A percentile compares a stretch with the other conserved stretches of the same genome.
These are phyloP conservation scores for Thecophora atra DNA, from an alignment of 2,888 invertebrate genomes.

Conservation along the genomic window DNA sequence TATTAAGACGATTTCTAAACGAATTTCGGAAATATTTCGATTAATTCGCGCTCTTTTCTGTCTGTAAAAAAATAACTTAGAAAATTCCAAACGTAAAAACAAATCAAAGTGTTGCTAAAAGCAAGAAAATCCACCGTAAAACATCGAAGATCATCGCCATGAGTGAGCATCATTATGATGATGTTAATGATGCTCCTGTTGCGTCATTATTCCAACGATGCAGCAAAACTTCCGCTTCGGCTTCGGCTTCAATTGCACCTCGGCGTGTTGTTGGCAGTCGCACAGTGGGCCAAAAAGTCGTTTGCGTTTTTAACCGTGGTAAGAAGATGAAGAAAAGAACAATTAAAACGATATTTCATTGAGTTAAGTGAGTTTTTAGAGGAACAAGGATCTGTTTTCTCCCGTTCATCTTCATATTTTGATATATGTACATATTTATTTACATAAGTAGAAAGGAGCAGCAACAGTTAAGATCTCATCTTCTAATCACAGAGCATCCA, in stretches of 20 bases:
- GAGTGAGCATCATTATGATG: too few species aligned
- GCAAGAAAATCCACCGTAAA: neutral
- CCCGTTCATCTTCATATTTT: neutral
- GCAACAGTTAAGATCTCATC: neutral
- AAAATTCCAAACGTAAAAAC: too few species aligned
- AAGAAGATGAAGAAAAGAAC: neutral
- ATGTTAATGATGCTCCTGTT: neutral
- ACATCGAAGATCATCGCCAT: too few species aligned
- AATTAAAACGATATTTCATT: neutral
- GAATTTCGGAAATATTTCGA: too few species aligned
- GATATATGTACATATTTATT: neutral
- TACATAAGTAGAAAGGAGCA: neutral
- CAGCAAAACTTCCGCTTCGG: neutral
- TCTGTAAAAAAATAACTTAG: too few species aligned
- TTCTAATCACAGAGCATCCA: neutral
- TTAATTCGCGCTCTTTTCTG: too few species aligned
- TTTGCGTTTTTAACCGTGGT: neutral
- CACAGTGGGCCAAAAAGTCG: neutral
- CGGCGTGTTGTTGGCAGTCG: neutral
- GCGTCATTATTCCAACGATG: too few species aligned
- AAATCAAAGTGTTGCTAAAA: too few species aligned
- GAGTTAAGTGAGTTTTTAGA: neutral
- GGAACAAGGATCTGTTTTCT: too few species aligned
- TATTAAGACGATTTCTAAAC: too few species aligned
- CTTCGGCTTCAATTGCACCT: neutral